Percentiles rank a stretch among this genome's conserved stretches.
These are phyloP conservation scores for Taenioides sp. DNA, from an alignment of 2,797 vertebrate genomes.

Conservation along the genomic window DNA sequence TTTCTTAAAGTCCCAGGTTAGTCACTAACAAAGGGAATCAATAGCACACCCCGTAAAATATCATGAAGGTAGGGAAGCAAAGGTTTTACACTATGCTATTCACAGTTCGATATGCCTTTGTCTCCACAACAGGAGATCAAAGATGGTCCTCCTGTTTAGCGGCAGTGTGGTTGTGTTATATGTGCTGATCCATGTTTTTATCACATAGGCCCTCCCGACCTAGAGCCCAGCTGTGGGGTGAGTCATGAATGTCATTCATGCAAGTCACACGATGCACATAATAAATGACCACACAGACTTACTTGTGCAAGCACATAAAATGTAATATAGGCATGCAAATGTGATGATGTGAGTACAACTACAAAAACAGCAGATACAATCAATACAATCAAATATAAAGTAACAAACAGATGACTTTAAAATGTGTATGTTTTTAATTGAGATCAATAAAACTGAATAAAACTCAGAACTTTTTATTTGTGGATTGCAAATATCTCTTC, in stretches of 20 bases:
- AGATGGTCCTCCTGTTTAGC: slow-evolving; percentile 37
- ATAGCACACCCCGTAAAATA: too few species aligned
- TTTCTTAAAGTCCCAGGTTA: too few species aligned
- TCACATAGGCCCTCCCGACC: slow-evolving; percentile 10
- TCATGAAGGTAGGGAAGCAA: too few species aligned
- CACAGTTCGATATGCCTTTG: too few species aligned
- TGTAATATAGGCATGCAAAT: slow-evolving; percentile 33
- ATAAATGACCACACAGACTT: slow-evolving; percentile 31
- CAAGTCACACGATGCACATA: slow-evolving; percentile 30
- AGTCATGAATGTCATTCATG: slow-evolving; percentile 28
- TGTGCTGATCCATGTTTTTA: slow-evolving; percentile 22
- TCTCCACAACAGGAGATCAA: slow-evolving; percentile 9
- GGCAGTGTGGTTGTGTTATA: slow-evolving; percentile 38
- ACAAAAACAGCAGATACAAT: not conserved
- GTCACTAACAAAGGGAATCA: too few species aligned
- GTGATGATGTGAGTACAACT: not conserved
- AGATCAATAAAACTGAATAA: not conserved
- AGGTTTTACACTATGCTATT: too few species aligned
- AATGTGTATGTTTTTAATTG: not conserved
- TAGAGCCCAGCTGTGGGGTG: slow-evolving; percentile 28
- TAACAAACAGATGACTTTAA: not conserved
- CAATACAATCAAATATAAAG: not conserved
- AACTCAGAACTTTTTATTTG: not conserved
- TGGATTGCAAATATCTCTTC: not conserved
- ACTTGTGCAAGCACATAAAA: slow-evolving; percentile 10